Evolutionary conservation across 2,797 vertebrate species (phyloP).

Genomic region (Myotis vivesi): DNA sequence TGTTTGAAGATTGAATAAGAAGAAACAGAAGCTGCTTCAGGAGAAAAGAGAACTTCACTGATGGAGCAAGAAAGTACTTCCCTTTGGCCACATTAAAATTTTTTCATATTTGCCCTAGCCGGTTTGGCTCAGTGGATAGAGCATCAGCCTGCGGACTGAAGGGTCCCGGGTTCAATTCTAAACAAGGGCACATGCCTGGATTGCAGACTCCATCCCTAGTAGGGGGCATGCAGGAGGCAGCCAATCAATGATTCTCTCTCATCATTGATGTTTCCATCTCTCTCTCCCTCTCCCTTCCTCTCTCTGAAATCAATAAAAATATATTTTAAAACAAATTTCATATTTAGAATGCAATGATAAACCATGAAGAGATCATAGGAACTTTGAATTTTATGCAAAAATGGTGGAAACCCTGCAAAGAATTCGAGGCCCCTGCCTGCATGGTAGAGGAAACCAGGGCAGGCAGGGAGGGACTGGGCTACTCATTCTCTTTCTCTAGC

Average conservation of each 20-base stretch:
- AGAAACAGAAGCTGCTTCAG: neutral
- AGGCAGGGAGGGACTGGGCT: neutral
- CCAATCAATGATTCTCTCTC: too few relatives aligned
- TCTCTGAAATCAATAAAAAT: too few relatives aligned
- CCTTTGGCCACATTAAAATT: neutral
- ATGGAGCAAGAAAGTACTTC: neutral
- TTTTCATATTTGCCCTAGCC: too few relatives aligned
- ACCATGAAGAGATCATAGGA: neutral
- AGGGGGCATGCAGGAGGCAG: too few relatives aligned
- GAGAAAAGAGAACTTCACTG: constrained; percentile 27
- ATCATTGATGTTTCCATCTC: too few relatives aligned
- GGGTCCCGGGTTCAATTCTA: too few relatives aligned
- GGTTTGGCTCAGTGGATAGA: too few relatives aligned
- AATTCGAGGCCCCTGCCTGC: neutral
- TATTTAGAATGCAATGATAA: neutral
- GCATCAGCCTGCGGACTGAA: too few relatives aligned
- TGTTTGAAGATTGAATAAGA: neutral
- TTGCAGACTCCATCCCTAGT: too few relatives aligned
- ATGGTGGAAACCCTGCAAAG: neutral
- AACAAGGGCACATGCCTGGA: too few relatives aligned
- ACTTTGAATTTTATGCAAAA: neutral
- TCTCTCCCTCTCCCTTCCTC: too few relatives aligned
- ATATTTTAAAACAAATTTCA: neutral
- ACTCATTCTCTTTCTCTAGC: neutral
- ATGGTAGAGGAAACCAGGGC: neutral